Evolutionary conservation across 1,140 invertebrate genomes (phyloP).

Genomic region (Octopus sinensis): DNA sequence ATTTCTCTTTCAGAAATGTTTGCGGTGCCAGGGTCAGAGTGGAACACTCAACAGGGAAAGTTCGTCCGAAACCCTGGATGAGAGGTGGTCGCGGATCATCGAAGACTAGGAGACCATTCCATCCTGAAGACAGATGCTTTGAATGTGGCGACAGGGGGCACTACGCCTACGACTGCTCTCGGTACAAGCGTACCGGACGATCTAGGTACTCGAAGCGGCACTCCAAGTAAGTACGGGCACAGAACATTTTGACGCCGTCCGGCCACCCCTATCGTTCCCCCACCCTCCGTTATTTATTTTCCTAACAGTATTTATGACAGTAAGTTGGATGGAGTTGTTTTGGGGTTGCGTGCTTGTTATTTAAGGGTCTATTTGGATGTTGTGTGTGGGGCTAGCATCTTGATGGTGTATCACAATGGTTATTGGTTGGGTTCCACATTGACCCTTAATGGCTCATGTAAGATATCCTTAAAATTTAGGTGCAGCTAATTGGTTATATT

Average conservation of each 20-base stretch:
- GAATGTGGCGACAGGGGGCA: conserved; percentile 88
- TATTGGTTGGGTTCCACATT: too few species aligned
- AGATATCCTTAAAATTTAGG: too few species aligned
- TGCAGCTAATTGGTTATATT: too few species aligned
- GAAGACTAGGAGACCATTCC: conserved; percentile 62
- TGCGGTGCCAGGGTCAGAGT: conserved; percentile 87
- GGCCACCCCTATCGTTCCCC: conserved; percentile 15
- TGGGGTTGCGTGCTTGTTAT: too few species aligned
- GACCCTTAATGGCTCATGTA: too few species aligned
- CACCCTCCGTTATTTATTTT: background rate
- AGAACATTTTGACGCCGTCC: background rate
- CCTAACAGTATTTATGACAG: conserved; percentile 14
- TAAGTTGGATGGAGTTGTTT: too few species aligned
- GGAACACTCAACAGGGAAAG: conserved; percentile 82
- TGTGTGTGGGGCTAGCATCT: too few species aligned
- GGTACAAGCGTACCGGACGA: conserved; percentile 24
- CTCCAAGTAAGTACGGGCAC: conserved; percentile 20
- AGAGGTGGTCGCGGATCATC: conserved; percentile 34
- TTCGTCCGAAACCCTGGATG: conserved; percentile 55
- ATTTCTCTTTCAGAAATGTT: conserved; percentile 64
- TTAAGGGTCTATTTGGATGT: too few species aligned
- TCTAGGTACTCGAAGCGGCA: conserved; percentile 21
- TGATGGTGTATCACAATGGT: too few species aligned
- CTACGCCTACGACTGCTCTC: conserved; percentile 79
- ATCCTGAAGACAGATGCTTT: conserved; percentile 84